These are phyloP conservation scores for Callosobruchus maculatus DNA, from an alignment of 2,888 invertebrate species.

Conservation along the genomic window DNA sequence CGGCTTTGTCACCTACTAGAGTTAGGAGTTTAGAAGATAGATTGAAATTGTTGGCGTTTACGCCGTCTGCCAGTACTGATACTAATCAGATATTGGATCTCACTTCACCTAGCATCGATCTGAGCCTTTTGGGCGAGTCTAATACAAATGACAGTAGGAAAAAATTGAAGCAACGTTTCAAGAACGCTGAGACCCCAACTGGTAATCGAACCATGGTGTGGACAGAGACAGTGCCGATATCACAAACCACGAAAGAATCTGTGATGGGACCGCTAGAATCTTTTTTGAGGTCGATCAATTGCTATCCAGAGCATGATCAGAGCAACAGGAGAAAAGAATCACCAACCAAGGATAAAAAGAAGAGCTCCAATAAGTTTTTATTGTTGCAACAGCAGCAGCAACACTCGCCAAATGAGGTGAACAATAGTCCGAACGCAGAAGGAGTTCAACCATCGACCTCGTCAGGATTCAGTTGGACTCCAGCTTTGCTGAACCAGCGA, in stretches of 20 bases:
- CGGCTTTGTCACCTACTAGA: conserved; percentile 29
- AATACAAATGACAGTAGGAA: conserved; percentile 18
- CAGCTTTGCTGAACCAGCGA: conserved; percentile 41
- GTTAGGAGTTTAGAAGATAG: conserved; percentile 50
- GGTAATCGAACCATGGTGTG: conserved; percentile 22
- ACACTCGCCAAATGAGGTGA: conserved; percentile 12
- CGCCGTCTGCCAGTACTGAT: conserved; percentile 6
- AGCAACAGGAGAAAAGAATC: conserved; percentile 24
- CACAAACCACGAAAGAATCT: conserved; percentile 36
- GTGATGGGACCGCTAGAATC: conserved; percentile 46
- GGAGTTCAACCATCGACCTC: conserved; percentile 15
- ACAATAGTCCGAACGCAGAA: conserved; percentile 25
- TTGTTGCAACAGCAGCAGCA: conserved; percentile 27
- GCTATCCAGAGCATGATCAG: conserved; percentile 44
- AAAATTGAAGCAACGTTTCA: conserved; percentile 33
- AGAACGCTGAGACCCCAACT: conserved; percentile 4
- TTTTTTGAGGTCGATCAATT: conserved; percentile 43
- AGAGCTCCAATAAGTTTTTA: conserved; percentile 17
- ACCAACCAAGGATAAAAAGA: conserved; percentile 21
- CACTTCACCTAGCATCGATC: conserved; percentile 33
- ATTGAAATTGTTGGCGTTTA: conserved; percentile 44
- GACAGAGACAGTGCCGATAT: conserved; percentile 37
- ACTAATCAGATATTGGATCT: conserved; percentile 30
- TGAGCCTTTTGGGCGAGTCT: conserved; percentile 23
- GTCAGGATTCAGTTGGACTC: conserved; percentile 46